Evolutionary conservation across 2,888 invertebrate species (phyloP).

Genomic region (Tholera decimalis): DNA sequence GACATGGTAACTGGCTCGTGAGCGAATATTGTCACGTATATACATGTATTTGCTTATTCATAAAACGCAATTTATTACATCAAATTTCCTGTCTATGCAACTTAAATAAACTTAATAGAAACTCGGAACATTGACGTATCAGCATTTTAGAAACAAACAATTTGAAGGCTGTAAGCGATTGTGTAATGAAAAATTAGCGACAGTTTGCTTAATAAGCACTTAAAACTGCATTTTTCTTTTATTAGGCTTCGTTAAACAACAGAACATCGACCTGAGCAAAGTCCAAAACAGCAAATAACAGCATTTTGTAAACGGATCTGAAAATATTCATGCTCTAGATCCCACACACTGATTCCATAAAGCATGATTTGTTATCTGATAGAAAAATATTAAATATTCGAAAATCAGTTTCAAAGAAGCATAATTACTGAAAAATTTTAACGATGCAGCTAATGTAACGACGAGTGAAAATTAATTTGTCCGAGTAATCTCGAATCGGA

Average conservation of each 20-base stretch:
- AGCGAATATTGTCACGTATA: slow-evolving; percentile 26
- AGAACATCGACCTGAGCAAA: background rate
- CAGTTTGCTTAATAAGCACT: slow-evolving; percentile 15
- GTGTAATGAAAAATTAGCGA: slow-evolving; percentile 2
- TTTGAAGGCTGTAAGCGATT: slow-evolving; percentile 7
- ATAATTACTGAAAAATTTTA: slow-evolving; percentile 70
- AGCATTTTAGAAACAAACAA: slow-evolving; percentile 32
- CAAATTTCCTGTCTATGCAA: background rate
- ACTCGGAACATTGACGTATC: background rate
- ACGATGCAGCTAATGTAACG: slow-evolving; percentile 69
- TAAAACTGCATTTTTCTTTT: background rate
- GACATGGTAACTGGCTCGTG: background rate
- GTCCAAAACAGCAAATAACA: slow-evolving; percentile 7
- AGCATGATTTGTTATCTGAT: slow-evolving; percentile 30
- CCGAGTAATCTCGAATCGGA: slow-evolving; percentile 64
- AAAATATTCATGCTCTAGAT: slow-evolving; percentile 35
- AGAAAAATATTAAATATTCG: slow-evolving; percentile 26
- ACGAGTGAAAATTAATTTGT: slow-evolving; percentile 70
- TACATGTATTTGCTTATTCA: slow-evolving; percentile 13
- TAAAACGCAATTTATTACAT: slow-evolving; percentile 8
- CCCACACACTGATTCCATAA: slow-evolving; percentile 22
- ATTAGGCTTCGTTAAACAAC: slow-evolving; percentile 12
- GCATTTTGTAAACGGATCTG: slow-evolving; percentile 13
- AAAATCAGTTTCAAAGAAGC: slow-evolving; percentile 50
- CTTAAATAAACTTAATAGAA: slow-evolving; percentile 17